A percentile compares a stretch with the other conserved stretches of the same genome.
phyloP scores from a whole-genome alignment of 2,113 vertebrate genomes.

The Aleadryas rufinucha region DNA sequence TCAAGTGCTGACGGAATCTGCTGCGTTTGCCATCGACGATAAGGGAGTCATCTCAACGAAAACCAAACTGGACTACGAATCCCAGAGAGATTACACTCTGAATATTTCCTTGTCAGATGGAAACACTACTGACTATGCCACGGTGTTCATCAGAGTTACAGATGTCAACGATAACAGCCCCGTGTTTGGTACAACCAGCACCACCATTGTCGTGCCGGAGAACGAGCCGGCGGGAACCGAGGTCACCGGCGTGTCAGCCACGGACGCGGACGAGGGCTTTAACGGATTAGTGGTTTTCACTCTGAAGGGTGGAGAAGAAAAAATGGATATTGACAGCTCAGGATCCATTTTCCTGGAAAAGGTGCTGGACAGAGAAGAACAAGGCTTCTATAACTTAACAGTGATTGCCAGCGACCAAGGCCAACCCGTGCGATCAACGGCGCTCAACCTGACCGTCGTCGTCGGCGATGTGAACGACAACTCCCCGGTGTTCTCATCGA shows the following conservation, averaged over 20 bases:
- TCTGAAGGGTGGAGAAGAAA: conserved; percentile 69
- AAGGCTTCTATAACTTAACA: conserved; percentile 56
- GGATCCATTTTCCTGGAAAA: conserved; percentile 63
- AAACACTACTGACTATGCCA: conserved; percentile 23
- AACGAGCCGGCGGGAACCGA: background rate
- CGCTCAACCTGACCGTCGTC: conserved; percentile 37
- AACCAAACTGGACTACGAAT: conserved; percentile 70
- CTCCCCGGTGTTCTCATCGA: conserved; percentile 43
- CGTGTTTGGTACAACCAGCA: conserved; percentile 22
- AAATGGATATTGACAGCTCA: conserved; percentile 62
- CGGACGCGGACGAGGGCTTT: conserved; percentile 67
- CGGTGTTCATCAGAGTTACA: conserved; percentile 60
- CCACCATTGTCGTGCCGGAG: conserved; percentile 35
- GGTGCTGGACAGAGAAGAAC: conserved; percentile 71
- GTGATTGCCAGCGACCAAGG: conserved; percentile 76
- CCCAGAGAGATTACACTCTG: conserved; percentile 58
- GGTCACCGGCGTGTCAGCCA: conserved; percentile 20
- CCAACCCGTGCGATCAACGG: conserved; percentile 51
- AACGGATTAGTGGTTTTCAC: conserved; percentile 74
- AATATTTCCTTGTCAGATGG: conserved; percentile 72
- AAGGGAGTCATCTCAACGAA: conserved; percentile 61
- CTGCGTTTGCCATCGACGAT: conserved; percentile 59
- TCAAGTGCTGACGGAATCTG: conserved; percentile 39
- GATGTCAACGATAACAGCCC: conserved; percentile 80
- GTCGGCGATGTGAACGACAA: conserved; percentile 75